Evolutionary conservation across 2,797 vertebrate genomes (phyloP).

Genomic region (Alexandromys oeconomus): DNA sequence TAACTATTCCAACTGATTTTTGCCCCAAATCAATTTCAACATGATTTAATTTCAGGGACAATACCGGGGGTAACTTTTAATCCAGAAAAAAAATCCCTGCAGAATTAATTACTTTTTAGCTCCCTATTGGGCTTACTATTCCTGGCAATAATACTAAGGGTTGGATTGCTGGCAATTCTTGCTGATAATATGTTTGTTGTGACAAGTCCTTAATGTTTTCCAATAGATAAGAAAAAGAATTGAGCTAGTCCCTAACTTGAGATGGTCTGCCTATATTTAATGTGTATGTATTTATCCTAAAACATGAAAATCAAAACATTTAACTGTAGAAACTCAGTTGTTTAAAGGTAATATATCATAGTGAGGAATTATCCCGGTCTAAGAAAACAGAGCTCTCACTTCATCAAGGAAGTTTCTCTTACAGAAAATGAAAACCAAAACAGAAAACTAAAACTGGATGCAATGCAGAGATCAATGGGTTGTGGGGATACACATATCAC

Average conservation of each 20-base stretch:
- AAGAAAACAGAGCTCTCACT: not conserved
- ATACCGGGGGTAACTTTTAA: conserved; percentile 55
- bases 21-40: conserved; percentile 59
- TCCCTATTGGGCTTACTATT: conserved; percentile 61
- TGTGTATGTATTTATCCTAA: not conserved
- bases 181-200: conserved; percentile 73
- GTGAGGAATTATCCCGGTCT: not conserved
- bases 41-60: conserved; percentile 67
- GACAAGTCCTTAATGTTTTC: conserved; percentile 74
- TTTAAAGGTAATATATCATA: not conserved
- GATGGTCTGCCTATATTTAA: not conserved
- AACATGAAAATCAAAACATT: not conserved
- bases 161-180: conserved; percentile 80
- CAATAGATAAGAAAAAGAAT: conserved; percentile 59
- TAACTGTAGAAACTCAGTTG: not conserved
- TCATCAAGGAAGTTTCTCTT: not conserved
- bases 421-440: not conserved
- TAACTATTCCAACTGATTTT: not conserved
- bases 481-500: not conserved
- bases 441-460: no score
- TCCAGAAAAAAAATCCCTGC: conserved; percentile 59
- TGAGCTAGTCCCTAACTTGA: not conserved
- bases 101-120: conserved; percentile 70
- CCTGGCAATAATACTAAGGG: conserved; percentile 73
- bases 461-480: not conserved